phyloP scores from a whole-genome alignment of 2,113 vertebrate genomes.

The Oreotrochilus melanogaster region DNA sequence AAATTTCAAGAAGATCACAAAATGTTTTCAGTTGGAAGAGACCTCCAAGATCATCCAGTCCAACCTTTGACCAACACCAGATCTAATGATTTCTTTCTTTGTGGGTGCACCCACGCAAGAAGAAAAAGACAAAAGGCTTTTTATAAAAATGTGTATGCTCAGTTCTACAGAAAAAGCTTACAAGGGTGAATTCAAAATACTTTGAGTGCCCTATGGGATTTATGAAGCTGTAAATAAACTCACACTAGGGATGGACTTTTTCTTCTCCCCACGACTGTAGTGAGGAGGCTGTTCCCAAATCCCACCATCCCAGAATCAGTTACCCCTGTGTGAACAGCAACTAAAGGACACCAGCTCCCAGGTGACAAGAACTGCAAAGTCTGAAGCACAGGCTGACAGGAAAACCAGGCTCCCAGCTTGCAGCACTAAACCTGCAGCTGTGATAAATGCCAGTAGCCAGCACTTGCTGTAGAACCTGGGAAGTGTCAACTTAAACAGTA shows the following conservation, averaged over 20 bases:
- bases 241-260: neutral
- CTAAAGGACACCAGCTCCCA: neutral
- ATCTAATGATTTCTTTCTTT: neutral
- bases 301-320: accelerated
- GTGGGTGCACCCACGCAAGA: neutral
- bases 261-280: neutral
- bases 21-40: no score
- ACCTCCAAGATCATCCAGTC: no score
- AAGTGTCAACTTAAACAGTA: neutral
- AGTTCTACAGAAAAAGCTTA: neutral
- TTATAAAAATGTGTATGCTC: neutral
- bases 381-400: neutral
- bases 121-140: neutral
- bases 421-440: neutral
- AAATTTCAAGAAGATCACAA: neutral
- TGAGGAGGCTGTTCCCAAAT: neutral
- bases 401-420: neutral
- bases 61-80: no score
- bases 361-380: neutral
- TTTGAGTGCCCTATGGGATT: neutral
- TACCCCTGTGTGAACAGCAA: neutral
- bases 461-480: neutral
- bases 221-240: neutral
- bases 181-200: slow-evolving; percentile 1
- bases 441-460: neutral